These are phyloP conservation scores for Drosophila pseudoobscura DNA, from an alignment of 1,140 invertebrate species.

Conservation along the genomic window DNA sequence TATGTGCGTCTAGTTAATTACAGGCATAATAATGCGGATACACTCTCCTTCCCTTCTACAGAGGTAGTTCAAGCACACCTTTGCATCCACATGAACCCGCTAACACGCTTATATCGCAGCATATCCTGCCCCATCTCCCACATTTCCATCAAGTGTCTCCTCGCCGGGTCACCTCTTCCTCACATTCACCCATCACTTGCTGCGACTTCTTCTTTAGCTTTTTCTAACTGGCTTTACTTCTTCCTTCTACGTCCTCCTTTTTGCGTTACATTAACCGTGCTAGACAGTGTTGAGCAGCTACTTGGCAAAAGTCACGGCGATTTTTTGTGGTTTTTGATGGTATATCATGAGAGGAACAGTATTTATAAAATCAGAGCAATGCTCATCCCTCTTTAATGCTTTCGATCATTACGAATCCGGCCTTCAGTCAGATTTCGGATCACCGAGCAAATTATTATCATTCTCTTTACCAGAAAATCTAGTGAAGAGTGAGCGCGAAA, in stretches of 20 bases:
- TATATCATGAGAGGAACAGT: no score
- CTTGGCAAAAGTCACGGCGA: no score
- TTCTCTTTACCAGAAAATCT: no score
- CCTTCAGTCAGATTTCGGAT: no score
- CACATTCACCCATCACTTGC: conserved; percentile 20
- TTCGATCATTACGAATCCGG: no score
- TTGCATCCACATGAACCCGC: conserved; percentile 26
- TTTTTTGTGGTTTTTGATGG: no score
- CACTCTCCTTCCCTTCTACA: conserved; percentile 4
- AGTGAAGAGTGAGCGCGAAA: no score
- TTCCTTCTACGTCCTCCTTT: background rate
- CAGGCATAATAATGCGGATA: conserved; percentile 62
- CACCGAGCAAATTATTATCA: no score
- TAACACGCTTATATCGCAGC: conserved; percentile 10
- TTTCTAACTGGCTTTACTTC: background rate
- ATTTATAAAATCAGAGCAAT: no score
- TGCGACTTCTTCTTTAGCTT: conserved; percentile 9
- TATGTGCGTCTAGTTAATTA: conserved; percentile 70
- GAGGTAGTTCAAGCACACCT: conserved; percentile 28
- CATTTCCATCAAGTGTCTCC: conserved; percentile 35
- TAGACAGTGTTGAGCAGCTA: no score
- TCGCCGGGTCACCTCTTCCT: conserved; percentile 3
- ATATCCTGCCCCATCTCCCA: background rate
- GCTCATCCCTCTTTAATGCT: no score
- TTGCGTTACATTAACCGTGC: no score